phyloP scores from a whole-genome alignment of 2,888 invertebrate genomes.

The Ceratothoa steindachneri region DNA sequence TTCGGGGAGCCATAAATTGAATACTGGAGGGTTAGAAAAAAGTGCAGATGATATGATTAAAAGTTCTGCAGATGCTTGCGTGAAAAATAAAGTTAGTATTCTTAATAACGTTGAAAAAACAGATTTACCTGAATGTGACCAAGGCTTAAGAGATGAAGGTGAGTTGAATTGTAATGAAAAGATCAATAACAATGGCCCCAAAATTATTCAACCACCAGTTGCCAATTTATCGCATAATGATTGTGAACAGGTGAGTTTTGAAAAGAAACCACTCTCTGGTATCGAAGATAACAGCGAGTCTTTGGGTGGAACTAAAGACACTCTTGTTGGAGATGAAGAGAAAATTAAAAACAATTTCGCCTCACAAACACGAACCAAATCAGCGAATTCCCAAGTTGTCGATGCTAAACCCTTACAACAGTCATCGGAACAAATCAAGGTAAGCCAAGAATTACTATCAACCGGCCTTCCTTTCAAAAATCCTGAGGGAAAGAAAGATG shows the following conservation, averaged over 20 bases:
- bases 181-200: no score
- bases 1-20: no score
- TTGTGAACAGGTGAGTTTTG: no score
- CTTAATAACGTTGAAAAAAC: not conserved
- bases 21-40: not conserved
- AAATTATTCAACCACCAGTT: no score
- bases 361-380: not conserved
- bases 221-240: no score
- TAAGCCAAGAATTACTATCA: no score
- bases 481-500: no score
- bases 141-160: not conserved
- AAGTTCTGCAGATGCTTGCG: not conserved
- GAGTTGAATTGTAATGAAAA: not conserved
- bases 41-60: not conserved
- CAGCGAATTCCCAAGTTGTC: no score
- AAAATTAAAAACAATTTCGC: not conserved
- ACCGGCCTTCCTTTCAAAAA: no score
- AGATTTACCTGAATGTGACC: slow-evolving; percentile 1
- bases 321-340: not conserved
- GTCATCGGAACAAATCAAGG: no score
- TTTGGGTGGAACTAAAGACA: not conserved
- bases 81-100: not conserved
- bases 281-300: not conserved
- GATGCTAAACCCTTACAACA: no score
- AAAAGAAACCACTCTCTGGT: not conserved